phyloP scores from a whole-genome alignment of 2,797 vertebrate species.

The Labeo calbasu region DNA sequence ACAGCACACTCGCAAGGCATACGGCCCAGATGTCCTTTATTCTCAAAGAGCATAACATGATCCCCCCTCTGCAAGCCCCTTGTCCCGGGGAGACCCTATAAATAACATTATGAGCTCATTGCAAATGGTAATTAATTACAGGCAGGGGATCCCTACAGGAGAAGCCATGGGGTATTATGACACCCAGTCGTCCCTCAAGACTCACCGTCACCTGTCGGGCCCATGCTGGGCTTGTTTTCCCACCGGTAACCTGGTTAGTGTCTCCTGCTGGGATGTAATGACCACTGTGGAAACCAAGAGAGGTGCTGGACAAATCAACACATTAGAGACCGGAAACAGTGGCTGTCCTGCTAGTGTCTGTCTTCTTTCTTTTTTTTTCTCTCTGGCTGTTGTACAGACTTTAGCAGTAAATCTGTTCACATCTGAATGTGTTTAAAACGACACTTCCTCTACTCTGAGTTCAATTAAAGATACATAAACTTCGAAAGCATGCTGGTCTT shows the following conservation, averaged over 20 bases:
- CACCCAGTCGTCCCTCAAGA: conserved; percentile 59
- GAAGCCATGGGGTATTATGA: conserved; percentile 68
- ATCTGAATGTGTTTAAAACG: conserved; percentile 49
- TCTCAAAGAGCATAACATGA: conserved; percentile 37
- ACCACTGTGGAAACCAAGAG: conserved; percentile 39
- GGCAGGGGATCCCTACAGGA: conserved; percentile 54
- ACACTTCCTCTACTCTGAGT: conserved; percentile 55
- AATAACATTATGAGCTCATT: conserved; percentile 72
- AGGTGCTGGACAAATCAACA: conserved; percentile 54
- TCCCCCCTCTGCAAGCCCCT: conserved; percentile 49
- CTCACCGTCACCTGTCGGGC: conserved; percentile 72
- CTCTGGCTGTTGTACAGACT: conserved; percentile 21
- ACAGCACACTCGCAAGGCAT: conserved; percentile 48
- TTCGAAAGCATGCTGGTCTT: conserved; percentile 37
- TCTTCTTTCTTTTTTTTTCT: background rate
- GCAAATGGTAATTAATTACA: conserved; percentile 75
- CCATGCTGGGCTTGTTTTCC: conserved; percentile 66
- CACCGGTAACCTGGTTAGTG: conserved; percentile 64
- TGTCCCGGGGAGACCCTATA: conserved; percentile 62
- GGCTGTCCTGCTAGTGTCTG: conserved; percentile 24
- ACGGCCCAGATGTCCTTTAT: conserved; percentile 54
- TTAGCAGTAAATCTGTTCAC: conserved; percentile 38
- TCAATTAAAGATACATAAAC: conserved; percentile 47
- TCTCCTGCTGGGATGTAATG: conserved; percentile 49
- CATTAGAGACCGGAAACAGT: conserved; percentile 29